phyloP scores from a whole-genome alignment of 2,888 invertebrate genomes.

The Sarcophaga caerulescens region DNA sequence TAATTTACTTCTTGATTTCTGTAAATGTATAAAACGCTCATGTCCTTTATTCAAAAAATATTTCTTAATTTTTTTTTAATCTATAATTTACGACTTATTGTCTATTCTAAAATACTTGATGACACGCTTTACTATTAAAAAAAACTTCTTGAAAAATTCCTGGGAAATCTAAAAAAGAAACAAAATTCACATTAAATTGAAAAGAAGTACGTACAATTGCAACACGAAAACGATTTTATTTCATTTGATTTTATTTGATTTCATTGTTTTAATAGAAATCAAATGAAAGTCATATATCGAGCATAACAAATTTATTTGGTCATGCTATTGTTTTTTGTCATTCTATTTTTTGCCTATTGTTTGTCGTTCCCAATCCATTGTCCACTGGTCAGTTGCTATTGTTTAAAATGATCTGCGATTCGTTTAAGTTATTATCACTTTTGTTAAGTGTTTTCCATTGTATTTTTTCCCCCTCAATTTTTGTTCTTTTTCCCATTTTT shows the following conservation, averaged over 20 bases:
- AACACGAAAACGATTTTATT: not conserved
- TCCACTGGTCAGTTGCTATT: conserved; percentile 37
- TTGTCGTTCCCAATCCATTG: conserved; percentile 8
- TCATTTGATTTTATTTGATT: conserved; percentile 39
- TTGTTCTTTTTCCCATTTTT: conserved; percentile 16
- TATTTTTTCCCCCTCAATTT: conserved; percentile 12
- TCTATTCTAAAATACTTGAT: conserved; percentile 49
- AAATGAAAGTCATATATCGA: conserved; percentile 46
- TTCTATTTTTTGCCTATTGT: not conserved
- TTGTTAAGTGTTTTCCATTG: conserved; percentile 60
- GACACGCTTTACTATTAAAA: conserved; percentile 17
- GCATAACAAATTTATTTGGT: conserved; percentile 64
- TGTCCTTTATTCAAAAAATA: no score
- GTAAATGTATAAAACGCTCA: no score
- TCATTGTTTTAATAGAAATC: conserved; percentile 17
- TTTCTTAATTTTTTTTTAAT: no score
- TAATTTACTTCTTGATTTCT: no score
- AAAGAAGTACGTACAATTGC: conserved; percentile 25
- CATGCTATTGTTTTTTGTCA: conserved; percentile 54
- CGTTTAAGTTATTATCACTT: conserved; percentile 60
- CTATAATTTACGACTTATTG: conserved; percentile 41
- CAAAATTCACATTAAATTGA: not conserved
- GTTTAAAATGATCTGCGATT: conserved; percentile 38
- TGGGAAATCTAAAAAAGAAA: conserved; percentile 1
- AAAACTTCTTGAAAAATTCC: conserved; percentile 44